Evolutionary conservation across 64 coral and sea anemone genomes (phyloP), one percentile per base, ranked within the genome.

Genomic region (Montipora sp.): DNA sequence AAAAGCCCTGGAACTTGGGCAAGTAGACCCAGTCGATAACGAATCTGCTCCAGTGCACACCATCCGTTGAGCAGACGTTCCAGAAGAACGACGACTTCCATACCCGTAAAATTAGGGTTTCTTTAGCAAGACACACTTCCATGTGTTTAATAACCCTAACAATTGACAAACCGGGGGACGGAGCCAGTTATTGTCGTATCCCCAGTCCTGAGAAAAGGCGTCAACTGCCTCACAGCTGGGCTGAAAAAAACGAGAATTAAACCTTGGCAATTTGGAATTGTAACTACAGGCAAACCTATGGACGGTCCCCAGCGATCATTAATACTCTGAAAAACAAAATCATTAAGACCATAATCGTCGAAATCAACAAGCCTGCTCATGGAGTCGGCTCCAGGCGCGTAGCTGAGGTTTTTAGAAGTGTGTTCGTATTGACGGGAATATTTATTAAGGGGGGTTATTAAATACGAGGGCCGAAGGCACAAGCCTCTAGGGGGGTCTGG

Each of bases 221-320:
- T 94, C 80, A 0, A 94, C 88, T 15, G 79, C 93, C 11, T 78
- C 80, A 48, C 80, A 75, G 59, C 88, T 74, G 0, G 80, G 87
- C 43, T 94, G 93, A 85, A 48, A 11, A 87, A 22, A 78, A 61
- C 73, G 80, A 2, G 88, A 90, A 16, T 94, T 94, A 47, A 94
- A 94, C 24, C 93, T 75, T 7, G 43, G 15, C 6, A 90, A 55
- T 23, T 94, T 94, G 7, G 36, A 47, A 79, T 90, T 94, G 15
- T 94, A 94, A 82, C 19, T 46, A 82, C 92, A 94, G 1, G 75
- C 84, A 48, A 94, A 94, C 23, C 68, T 77, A 70, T 94, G 81
- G 12, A 94, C 5, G 90, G 90, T 45, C 80, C 80, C 90, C 90
- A 92, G 12, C 21, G 23, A 19, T 7, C 18, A 48, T 92, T 66